Conservation (phyloP, 2,888 invertebrate genomes). For the Eupithecia tripunctaria region DNA sequence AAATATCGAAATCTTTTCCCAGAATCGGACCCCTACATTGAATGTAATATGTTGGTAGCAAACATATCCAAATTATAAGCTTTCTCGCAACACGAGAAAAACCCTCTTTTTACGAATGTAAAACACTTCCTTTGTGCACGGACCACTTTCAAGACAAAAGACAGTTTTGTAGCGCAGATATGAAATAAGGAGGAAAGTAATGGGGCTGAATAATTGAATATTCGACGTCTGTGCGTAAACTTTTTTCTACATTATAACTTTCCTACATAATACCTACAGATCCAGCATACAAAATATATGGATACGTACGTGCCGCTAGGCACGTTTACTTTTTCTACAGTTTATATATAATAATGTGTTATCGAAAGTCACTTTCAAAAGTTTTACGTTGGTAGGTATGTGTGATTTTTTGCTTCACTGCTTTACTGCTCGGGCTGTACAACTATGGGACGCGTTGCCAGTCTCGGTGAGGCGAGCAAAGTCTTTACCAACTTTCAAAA, state of each 20-base stretch:
- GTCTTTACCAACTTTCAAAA: too few species aligned
- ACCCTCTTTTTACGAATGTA: constrained; percentile 45
- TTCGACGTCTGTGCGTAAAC: not conserved
- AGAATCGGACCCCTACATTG: constrained; percentile 12
- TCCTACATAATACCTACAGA: not conserved
- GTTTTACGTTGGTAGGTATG: too few species aligned
- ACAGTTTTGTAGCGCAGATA: constrained; percentile 43
- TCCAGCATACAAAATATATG: not conserved
- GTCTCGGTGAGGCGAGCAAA: too few species aligned
- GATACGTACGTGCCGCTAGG: not conserved
- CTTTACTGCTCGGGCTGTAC: too few species aligned
- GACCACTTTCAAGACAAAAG: constrained; percentile 51
- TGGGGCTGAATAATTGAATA: constrained; percentile 1
- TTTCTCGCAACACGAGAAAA: constrained; percentile 45
- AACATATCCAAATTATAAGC: constrained; percentile 41
- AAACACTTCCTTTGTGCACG: constrained; percentile 49
- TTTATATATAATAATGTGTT: not conserved
- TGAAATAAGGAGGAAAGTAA: constrained; percentile 13
- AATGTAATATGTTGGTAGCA: constrained; percentile 15
- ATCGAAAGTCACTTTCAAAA: too few species aligned
- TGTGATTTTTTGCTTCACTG: too few species aligned
- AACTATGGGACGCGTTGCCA: too few species aligned
- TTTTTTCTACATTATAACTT: not conserved
- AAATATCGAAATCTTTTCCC: not conserved
- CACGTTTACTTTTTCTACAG: not conserved